A percentile compares a stretch with the other conserved stretches of the same genome.
These are phyloP conservation scores for Lagopus muta DNA, from an alignment of 2,113 vertebrate species.

Conservation along the genomic window DNA sequence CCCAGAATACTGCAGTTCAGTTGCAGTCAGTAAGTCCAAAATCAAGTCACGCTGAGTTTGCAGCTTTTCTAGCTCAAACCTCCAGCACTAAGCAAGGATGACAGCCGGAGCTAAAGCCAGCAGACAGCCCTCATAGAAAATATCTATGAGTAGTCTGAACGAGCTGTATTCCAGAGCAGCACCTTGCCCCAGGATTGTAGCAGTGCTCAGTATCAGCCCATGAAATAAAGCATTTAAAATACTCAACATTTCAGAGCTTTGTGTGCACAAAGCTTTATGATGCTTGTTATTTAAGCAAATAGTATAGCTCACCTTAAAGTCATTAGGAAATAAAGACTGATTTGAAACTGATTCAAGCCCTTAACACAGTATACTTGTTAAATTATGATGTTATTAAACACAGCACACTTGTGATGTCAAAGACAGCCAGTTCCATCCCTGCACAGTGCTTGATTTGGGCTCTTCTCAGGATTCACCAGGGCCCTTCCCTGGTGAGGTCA, in stretches of 20 bases:
- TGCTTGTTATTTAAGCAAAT: background rate
- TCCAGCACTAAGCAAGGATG: conserved; percentile 18
- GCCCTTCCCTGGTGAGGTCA: background rate
- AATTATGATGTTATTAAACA: background rate
- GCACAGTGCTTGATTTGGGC: background rate
- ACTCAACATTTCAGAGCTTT: background rate
- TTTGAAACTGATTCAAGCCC: background rate
- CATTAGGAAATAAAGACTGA: background rate
- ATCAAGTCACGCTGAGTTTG: conserved; percentile 22
- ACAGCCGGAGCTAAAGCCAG: conserved; percentile 25
- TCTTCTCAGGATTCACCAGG: no score
- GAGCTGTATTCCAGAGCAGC: background rate
- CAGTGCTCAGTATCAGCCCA: background rate
- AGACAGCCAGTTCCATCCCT: background rate
- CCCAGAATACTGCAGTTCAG: background rate
- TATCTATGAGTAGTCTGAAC: background rate
- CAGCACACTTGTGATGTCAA: background rate
- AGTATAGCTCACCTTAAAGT: background rate
- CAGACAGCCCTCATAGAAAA: background rate
- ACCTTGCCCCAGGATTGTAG: background rate
- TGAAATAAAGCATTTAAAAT: background rate
- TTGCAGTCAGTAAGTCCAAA: background rate
- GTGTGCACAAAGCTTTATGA: background rate
- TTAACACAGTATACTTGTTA: background rate
- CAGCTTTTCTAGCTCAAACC: conserved; percentile 30